Base-by-base conservation (phyloP, 2,888 invertebrate genomes). In the Cephus pulcher region DNA sequence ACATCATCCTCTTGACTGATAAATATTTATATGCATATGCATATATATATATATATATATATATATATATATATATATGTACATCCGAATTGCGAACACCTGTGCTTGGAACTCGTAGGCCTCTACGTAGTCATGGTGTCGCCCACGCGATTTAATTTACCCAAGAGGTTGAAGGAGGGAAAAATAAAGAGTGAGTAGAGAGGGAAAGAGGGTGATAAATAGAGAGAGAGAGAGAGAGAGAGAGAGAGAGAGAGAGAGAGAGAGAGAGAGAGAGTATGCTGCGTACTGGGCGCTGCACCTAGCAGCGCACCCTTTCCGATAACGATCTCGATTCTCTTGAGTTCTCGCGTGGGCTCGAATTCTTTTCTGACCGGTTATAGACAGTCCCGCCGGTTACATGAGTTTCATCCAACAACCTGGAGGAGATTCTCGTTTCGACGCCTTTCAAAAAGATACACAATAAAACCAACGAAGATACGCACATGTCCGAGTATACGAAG, bases 241-340 rank as follows among this genome's bases (percentile, higher is more conserved):
- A 70, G 40, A 82, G 75, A 75, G 34, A 11, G 15, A 34, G 70
- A 75, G 32, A 69, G 37, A 73, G 69, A 81, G 71, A 73, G 77
- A 77, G 80, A 69, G 77, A 76, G 76, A 80, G 77, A 80, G 77
- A 82, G 78, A 78, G 77, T 76, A 78, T 80, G 79, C 78, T 79
- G 79, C 79, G 80, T 76, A 56, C 56, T 56, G 80, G 80, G 79
- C 75, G 75, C 71, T 71, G 33, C 71, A 71, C 71, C 71, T 33
- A 83, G 80, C 83, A 80, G 81, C 80, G 80, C 75, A 79, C 56
- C 56, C 56, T 23, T 23, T 23, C 23, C 80, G 83, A 83, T 83
- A 83, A 82, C 80, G 79, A 83, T 83, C 83, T 81, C 80, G 82
- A 83, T 83, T 81, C 76, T 80, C 81, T 81, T 76, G 81, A 80